phyloP scores from a whole-genome alignment of 2,888 invertebrate species.

The Clepsis dumicolana region DNA sequence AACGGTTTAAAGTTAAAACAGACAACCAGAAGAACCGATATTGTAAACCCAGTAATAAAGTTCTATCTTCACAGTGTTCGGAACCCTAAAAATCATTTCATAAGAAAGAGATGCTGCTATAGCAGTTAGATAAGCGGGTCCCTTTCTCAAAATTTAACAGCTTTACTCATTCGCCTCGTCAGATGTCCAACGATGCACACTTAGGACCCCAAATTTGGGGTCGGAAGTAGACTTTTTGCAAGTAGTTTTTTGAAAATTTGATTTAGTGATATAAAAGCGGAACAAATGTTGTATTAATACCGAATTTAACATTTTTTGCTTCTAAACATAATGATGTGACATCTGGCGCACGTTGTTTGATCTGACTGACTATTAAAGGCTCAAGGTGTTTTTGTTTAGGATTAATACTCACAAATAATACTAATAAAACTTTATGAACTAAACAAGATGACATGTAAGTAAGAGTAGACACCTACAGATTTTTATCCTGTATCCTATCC shows the following conservation, averaged over 20 bases:
- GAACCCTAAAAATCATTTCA: background rate
- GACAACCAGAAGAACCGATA: no score
- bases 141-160: conserved; percentile 53
- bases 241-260: conserved; percentile 64
- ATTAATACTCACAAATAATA: no score
- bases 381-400: background rate
- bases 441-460: no score
- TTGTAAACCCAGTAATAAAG: no score
- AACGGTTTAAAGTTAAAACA: no score
- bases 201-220: no score
- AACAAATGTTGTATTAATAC: conserved; percentile 46
- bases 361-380: background rate
- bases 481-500: no score
- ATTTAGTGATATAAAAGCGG: conserved; percentile 66
- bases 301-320: conserved; percentile 30
- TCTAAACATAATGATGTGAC: conserved; percentile 36
- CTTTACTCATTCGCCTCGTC: conserved; percentile 84
- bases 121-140: conserved; percentile 14
- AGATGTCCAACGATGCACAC: conserved; percentile 81
- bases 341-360: conserved; percentile 32
- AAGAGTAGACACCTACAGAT: no score
- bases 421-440: no score
- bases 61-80: no score
- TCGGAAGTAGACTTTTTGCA: conserved; percentile 75
- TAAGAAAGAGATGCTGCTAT: conserved; percentile 19